Percentiles rank a stretch among this genome's conserved stretches.
These are phyloP conservation scores for Drosophila guanche DNA, from an alignment of 1,140 invertebrate species.

Conservation along the genomic window DNA sequence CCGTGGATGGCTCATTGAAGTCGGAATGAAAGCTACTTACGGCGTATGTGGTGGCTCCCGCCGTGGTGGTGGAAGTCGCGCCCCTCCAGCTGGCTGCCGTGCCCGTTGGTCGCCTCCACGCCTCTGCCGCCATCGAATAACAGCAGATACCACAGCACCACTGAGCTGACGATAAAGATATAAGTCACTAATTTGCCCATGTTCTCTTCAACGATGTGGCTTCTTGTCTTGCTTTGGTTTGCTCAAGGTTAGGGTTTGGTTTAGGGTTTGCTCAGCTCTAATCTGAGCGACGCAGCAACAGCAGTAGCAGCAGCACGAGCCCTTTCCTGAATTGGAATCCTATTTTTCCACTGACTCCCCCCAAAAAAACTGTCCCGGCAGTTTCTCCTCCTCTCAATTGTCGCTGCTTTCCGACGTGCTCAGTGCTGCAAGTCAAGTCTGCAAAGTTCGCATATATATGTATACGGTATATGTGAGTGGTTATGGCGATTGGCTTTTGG, in stretches of 20 bases:
- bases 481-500: background rate
- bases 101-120: conserved; percentile 74
- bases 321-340: too few relatives aligned
- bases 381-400: too few relatives aligned
- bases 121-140: conserved; percentile 61
- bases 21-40: conserved; percentile 50
- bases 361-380: too few relatives aligned
- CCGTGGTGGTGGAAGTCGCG: conserved; percentile 78
- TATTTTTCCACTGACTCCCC: too few relatives aligned
- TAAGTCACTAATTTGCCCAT: conserved; percentile 81
- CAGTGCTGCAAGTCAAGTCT: too few relatives aligned
- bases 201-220: conserved; percentile 18
- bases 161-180: conserved; percentile 72
- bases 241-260: conserved; percentile 2
- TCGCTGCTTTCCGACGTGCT: too few relatives aligned
- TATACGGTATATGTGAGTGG: conserved; percentile 6
- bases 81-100: conserved; percentile 75
- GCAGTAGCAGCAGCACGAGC: too few relatives aligned
- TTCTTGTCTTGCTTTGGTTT: conserved; percentile 3
- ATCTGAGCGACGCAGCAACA: too few relatives aligned
- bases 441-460: background rate
- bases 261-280: background rate
- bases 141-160: conserved; percentile 76
- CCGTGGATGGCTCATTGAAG: background rate
- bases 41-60: conserved; percentile 75